phyloP scores from a whole-genome alignment of 2,888 invertebrate species.

The Drosophila paranaensis region DNA sequence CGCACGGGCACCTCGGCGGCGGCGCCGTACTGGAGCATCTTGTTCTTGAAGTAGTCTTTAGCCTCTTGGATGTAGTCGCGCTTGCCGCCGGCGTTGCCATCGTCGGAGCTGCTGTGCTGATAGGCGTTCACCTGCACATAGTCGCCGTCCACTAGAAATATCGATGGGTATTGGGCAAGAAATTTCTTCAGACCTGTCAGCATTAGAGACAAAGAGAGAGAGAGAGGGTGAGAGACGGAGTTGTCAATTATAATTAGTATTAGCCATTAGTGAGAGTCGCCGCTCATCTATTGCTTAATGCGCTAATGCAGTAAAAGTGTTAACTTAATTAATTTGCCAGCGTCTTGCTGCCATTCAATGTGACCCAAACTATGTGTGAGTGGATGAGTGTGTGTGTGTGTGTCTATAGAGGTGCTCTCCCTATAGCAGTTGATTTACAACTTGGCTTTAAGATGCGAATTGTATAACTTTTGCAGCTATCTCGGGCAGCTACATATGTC shows the following conservation, averaged over 20 bases:
- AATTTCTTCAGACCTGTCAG: slow-evolving; percentile 95
- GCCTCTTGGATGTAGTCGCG: slow-evolving; percentile 98
- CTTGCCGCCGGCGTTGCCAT: slow-evolving; percentile 86
- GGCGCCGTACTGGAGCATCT: slow-evolving; percentile 97
- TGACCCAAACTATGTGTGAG: slow-evolving; percentile 5
- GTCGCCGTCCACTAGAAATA: slow-evolving; percentile 97
- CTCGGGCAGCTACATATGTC: slow-evolving; percentile 47
- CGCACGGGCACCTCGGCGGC: slow-evolving; percentile 98
- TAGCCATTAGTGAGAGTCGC: slow-evolving; percentile 54
- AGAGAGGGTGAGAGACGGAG: neutral
- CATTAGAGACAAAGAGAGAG: slow-evolving; percentile 9
- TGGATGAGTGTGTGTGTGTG: neutral
- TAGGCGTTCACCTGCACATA: slow-evolving; percentile 94
- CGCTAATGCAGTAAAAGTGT: slow-evolving; percentile 70
- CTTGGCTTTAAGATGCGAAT: slow-evolving; percentile 36
- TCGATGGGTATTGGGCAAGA: slow-evolving; percentile 96
- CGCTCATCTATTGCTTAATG: slow-evolving; percentile 6
- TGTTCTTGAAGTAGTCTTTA: slow-evolving; percentile 98
- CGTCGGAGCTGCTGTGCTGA: slow-evolving; percentile 88
- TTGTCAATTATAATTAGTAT: slow-evolving; percentile 69
- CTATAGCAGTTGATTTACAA: slow-evolving; percentile 33
- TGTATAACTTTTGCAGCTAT: slow-evolving; percentile 56
- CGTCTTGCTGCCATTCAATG: slow-evolving; percentile 23
- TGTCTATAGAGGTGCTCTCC: slow-evolving; percentile 1
- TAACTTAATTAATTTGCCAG: slow-evolving; percentile 59